These are phyloP conservation scores for Harpagoxenus sublaevis DNA, from an alignment of 2,888 invertebrate species.

Conservation along the genomic window DNA sequence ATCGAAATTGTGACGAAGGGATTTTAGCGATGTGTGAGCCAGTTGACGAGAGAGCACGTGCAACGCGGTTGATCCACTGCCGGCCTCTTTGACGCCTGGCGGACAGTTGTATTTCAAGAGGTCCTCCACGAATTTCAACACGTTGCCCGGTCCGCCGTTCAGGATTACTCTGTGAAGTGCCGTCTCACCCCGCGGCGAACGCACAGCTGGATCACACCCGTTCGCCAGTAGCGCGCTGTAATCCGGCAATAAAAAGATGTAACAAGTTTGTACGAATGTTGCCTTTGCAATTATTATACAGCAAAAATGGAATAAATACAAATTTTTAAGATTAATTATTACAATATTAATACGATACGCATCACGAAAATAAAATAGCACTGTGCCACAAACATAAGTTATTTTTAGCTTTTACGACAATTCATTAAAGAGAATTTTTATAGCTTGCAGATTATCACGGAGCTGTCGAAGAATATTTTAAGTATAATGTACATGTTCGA, in stretches of 20 bases:
- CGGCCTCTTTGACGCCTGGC: constrained; percentile 82
- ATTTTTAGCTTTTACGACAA: constrained; percentile 21
- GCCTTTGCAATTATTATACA: not conserved
- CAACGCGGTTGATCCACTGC: constrained; percentile 82
- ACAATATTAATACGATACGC: no score
- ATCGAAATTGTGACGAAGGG: constrained; percentile 77
- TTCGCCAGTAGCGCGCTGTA: constrained; percentile 75
- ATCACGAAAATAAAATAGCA: not conserved
- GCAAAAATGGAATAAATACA: not conserved
- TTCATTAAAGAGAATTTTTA: not conserved
- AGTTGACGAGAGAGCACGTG: constrained; percentile 82
- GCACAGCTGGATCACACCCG: constrained; percentile 82
- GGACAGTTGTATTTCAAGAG: constrained; percentile 83
- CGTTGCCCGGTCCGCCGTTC: constrained; percentile 78
- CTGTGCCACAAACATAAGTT: not conserved
- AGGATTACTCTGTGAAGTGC: constrained; percentile 83
- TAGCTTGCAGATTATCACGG: not conserved
- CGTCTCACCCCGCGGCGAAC: constrained; percentile 84
- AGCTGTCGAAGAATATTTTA: not conserved
- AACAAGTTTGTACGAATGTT: not conserved
- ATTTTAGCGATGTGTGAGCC: constrained; percentile 76
- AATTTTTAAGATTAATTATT: no score
- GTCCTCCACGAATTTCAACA: constrained; percentile 79
- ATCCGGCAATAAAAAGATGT: constrained; percentile 16
- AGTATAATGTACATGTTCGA: not conserved